These are phyloP conservation scores for Diabrotica virgifera DNA, from an alignment of 1,140 invertebrate species.

Conservation along the genomic window DNA sequence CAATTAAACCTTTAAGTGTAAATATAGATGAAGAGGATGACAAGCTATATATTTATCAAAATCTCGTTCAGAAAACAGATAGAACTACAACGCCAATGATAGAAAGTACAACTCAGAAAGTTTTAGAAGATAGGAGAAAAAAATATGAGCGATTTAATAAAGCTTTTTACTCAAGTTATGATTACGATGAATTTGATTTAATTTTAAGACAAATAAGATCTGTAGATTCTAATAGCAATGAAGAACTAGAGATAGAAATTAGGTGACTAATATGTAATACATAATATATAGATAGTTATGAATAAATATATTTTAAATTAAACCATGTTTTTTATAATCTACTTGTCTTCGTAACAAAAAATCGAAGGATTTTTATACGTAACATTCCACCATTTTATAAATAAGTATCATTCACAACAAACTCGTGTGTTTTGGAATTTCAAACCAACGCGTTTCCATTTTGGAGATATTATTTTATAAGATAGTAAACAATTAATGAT, in stretches of 20 bases:
- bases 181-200: constrained; percentile 4
- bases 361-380: too few relatives aligned
- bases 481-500: too few relatives aligned
- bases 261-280: neutral
- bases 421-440: too few relatives aligned
- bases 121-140: neutral
- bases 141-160: neutral
- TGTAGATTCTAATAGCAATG: constrained; percentile 1
- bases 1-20: neutral
- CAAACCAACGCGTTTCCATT: too few relatives aligned
- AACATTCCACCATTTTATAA: too few relatives aligned
- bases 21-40: neutral
- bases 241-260: constrained; percentile 8
- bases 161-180: neutral
- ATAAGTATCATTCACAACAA: too few relatives aligned
- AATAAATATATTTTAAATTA: too few relatives aligned
- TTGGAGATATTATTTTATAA: too few relatives aligned
- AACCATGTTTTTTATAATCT: too few relatives aligned
- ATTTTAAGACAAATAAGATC: constrained; percentile 4
- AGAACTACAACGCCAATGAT: neutral
- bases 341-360: too few relatives aligned
- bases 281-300: neutral
- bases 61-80: neutral
- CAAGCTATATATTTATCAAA: neutral
- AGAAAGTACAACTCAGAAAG: neutral